Conservation (phyloP, 2,888 invertebrate genomes). For the Mechanitis mazaeus region DNA sequence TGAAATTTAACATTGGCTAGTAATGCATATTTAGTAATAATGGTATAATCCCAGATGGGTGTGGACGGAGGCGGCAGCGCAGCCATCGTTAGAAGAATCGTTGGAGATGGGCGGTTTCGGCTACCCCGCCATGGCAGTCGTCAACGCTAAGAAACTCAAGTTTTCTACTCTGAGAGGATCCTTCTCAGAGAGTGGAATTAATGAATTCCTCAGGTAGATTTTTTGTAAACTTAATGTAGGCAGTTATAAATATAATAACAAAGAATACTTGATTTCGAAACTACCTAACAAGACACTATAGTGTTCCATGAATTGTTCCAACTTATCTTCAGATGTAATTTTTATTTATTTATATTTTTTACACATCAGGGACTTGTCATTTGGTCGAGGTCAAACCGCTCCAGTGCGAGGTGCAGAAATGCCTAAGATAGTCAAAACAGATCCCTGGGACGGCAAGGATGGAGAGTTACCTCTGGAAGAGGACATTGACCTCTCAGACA, state of each 20-base stretch:
- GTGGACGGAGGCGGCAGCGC: constrained; percentile 95
- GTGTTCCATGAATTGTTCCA: too few species aligned
- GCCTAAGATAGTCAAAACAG: constrained; percentile 81
- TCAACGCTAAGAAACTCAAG: constrained; percentile 97
- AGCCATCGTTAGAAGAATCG: constrained; percentile 88
- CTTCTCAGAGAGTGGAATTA: constrained; percentile 95
- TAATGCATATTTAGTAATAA: too few species aligned
- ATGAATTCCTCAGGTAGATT: constrained; percentile 88
- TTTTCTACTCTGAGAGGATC: constrained; percentile 95
- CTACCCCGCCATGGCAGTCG: constrained; percentile 98
- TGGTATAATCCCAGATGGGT: constrained; percentile 81
- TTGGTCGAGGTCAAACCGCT: constrained; percentile 93
- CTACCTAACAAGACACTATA: too few species aligned
- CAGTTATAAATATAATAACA: neutral
- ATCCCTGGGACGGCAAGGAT: constrained; percentile 97
- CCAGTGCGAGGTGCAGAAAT: constrained; percentile 89
- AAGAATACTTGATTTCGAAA: neutral
- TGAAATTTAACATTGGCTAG: too few species aligned
- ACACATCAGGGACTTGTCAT: constrained; percentile 86
- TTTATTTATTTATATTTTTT: neutral
- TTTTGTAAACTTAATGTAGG: neutral
- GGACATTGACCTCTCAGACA: constrained; percentile 93
- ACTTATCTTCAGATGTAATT: too few species aligned
- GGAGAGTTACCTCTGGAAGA: constrained; percentile 90
- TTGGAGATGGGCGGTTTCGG: constrained; percentile 98